Base-by-base conservation (phyloP, 2,113 vertebrate species). In the Mugil cephalus region DNA sequence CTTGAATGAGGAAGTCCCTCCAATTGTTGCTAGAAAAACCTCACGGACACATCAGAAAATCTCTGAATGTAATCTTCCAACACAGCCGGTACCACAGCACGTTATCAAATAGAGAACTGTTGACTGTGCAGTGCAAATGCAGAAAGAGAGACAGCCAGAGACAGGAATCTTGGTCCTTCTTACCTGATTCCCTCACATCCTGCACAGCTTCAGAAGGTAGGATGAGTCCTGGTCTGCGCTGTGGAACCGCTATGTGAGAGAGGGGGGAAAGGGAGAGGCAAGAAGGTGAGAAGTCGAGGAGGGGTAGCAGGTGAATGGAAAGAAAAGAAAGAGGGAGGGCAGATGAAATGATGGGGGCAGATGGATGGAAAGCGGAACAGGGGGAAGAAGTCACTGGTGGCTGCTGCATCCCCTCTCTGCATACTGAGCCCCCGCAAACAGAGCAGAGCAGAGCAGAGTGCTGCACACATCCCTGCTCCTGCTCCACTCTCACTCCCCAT, bases 181-280 rank as follows among this genome's bases (percentile, higher is more conserved):
- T 87, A 88, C 84, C 84, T 83, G 78, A 61, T 85, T 67, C 53
- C 36, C 50, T 87, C 77, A 90, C 86, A 90, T 90, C 71, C 71
- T 83, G 86, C 62, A 51, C 42, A 6, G 68, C 69, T 69, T 38
- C 73, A 52, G 54, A 14, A 82, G 76, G 83, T 63, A 67, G 46
- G 52, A 69, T 24, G 12, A 36, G 36, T 58, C 64, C 58, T 3
- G 19, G 24, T 78, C 67, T 59, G 54, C 60, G 34, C 59, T n/a
- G 60, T 69, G 77, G 66, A 77, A 60, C 38, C 11, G 19, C 66
- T 45, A 11, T 8, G 8, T 54, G 36, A 55, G 14, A 67, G 42
- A 62, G 38, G 51, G 15, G 40, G 24, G 51, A 45, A n/a, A 50
- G 15, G 11, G 35, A 42, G 15, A 18, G 13, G 6, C 19, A 39